phyloP scores from a whole-genome alignment of 37 sponge, comb jelly and placozoan genomes.

The Hormiphora californensis region DNA sequence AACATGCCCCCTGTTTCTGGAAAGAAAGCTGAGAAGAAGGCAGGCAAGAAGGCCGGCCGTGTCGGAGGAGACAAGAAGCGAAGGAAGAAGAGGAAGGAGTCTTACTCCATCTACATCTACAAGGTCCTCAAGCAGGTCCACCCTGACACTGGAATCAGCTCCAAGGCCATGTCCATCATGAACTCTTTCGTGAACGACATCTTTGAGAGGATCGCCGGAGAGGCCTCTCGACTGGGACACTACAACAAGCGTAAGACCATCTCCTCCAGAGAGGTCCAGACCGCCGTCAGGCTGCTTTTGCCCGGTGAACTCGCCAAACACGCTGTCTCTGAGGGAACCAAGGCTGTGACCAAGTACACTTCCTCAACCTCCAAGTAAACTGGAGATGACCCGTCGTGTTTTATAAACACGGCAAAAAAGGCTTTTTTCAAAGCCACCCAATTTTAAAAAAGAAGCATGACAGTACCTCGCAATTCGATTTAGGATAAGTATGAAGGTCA shows the following conservation, averaged over 20 bases:
- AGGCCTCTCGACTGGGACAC: conserved; percentile 85
- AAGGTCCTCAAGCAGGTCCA: conserved; percentile 96
- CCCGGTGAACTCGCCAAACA: conserved; percentile 95
- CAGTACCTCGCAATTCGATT: too few relatives aligned
- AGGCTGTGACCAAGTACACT: conserved; percentile 96
- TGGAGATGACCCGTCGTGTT: neutral
- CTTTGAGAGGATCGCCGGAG: conserved; percentile 87
- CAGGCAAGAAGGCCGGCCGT: conserved; percentile 62
- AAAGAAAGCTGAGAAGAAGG: conserved; percentile 59
- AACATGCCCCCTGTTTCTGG: conserved; percentile 32
- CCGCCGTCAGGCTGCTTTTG: conserved; percentile 86
- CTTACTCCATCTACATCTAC: conserved; percentile 95
- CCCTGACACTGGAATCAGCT: conserved; percentile 94
- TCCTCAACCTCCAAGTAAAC: neutral
- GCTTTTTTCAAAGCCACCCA: too few relatives aligned
- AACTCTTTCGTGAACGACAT: conserved; percentile 95
- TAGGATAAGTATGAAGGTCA: too few relatives aligned
- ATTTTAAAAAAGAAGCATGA: too few relatives aligned
- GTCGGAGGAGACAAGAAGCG: conserved; percentile 57
- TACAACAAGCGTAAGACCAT: conserved; percentile 94
- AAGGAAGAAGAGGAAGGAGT: conserved; percentile 69
- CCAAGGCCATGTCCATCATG: conserved; percentile 97
- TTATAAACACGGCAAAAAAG: too few relatives aligned
- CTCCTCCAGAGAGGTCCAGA: conserved; percentile 89
- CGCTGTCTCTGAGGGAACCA: conserved; percentile 90